Base-by-base conservation (phyloP, 2,888 invertebrate species). In the Drosophila conformis region DNA sequence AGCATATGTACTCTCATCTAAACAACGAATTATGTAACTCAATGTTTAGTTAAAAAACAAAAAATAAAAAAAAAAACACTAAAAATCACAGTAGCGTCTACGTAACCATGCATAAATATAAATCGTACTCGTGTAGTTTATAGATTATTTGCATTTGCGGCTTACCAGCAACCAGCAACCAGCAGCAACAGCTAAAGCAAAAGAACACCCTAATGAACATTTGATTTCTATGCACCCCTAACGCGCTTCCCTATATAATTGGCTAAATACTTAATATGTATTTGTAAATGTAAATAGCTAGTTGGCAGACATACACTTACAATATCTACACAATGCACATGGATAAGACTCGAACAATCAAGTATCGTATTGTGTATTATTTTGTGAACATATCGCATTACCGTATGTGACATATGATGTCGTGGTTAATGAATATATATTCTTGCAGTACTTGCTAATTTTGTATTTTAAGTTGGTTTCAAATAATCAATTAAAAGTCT, bases 381-480 rank as follows among this genome's bases (percentile, higher is more conserved):
- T 60, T 68, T 87, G 63, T 72, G 58, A 73, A 63, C 89, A 65
- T 71, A 73, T 70, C 77, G 68, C 87, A 69, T 80, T 79, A 69
- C 36, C 75, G 74, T 89, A 83, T 91, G 90, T 92, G 90, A 87
- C 91, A 92, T 92, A 92, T 92, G 93, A 92, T 91, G 92, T 92
- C 92, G 93, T 92, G 92, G 92, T 65, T 25, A 4, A 46, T 46
- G 25, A 46, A 72, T 73, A 65, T 75, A 77, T 81, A 64, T 75
- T 59, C 80, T 78, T 87, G 84, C 89, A 87, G 87, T 87, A 76
- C 56, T 74, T 80, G 78, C 77, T 72, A 68, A 72, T 69, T 74
- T 78, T 76, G 63, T 66, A 48, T 65, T 78, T 76, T 83, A 73
- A 76, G 72, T 87, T 83, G 62, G 25, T 72, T 35, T n/a, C 49